Base-by-base conservation (phyloP, 2,113 vertebrate species). In the Oncorhynchus gorbuscha region DNA sequence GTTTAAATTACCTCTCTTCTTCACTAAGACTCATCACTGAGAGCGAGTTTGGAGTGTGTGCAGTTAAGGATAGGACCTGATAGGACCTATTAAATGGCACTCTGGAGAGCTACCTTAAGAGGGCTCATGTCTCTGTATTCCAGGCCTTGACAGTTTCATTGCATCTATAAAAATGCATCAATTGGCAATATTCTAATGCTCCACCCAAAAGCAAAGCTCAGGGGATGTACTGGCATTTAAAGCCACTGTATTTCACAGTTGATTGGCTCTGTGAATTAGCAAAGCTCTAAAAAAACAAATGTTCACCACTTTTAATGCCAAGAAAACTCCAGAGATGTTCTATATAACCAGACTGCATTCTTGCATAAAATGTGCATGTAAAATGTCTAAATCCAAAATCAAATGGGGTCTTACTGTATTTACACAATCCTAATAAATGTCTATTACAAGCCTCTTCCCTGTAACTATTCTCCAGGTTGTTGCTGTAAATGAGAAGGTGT, bases 141-240 rank as follows among this genome's bases (percentile, higher is more conserved):
- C 67, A 69, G 61, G 77, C 68, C 73, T 51, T 61, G 80, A 75
- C 75, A 79, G 76, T 73, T 87, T 85, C 67, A 88, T 88, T 87
- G 87, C 75, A 65, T 73, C 78, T 71, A 85, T 81, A 80, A 83
- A 32, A 88, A 89, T 72, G 70, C 84, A 81, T 85, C 84, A 84
- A 71, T 69, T 84, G 81, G 79, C 72, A 81, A 83, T 75, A 76
- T 80, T 83, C 69, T 73, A 18, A 72, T 75, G 69, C 70, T 70
- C 62, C 61, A 32, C 22, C 65, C 65, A 58, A 71, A 85, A 81
- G 65, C 74, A 82, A 71, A 69, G 77, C 83, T 85, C 83, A 73
- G 70, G 81, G 82, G 86, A 81, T 83, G 74, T 75, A 22, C 39
- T 90, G 89, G 69, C 86, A 91, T 90, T 89, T 89, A 84, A 77